These are phyloP conservation scores for Heliconius eleuchia DNA, from an alignment of 1,140 invertebrate species.

Conservation along the genomic window DNA sequence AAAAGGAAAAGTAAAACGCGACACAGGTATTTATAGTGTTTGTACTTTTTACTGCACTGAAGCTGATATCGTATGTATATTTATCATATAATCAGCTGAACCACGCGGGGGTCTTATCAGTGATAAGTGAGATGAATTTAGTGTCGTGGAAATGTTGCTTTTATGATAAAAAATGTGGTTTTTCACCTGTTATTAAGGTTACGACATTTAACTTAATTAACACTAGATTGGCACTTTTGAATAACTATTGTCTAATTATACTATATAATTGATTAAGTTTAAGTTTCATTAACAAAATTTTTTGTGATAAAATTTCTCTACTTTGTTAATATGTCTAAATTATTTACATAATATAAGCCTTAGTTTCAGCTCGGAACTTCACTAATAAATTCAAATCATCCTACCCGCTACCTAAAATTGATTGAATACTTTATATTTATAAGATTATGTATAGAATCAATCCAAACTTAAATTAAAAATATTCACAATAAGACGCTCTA, in stretches of 20 bases:
- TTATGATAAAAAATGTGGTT: not conserved
- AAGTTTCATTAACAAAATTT: not conserved
- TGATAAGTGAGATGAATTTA: slow-evolving; percentile 29
- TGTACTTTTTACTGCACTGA: slow-evolving; percentile 11
- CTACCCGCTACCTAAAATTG: not conserved
- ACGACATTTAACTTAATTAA: not conserved
- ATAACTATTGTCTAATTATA: not conserved
- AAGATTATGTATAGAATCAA: not conserved
- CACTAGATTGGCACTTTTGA: not conserved
- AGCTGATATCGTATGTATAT: slow-evolving; percentile 10
- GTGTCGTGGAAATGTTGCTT: not conserved
- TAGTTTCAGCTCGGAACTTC: too few relatives aligned
- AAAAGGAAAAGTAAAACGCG: slow-evolving; percentile 49
- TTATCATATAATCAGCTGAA: slow-evolving; percentile 20
- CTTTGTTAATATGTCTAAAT: too few relatives aligned
- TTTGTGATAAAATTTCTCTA: not conserved
- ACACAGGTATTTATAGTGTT: slow-evolving; percentile 31
- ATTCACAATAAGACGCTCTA: not conserved
- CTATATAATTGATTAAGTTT: not conserved
- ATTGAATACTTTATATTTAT: not conserved
- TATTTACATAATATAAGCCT: too few relatives aligned
- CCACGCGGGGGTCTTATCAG: slow-evolving; percentile 33
- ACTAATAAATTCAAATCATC: not conserved
- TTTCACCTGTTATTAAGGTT: not conserved
- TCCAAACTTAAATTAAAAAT: slow-evolving; percentile 3